These are phyloP conservation scores for Agrypnus murinus DNA, from an alignment of 2,888 invertebrate genomes.

Conservation along the genomic window DNA sequence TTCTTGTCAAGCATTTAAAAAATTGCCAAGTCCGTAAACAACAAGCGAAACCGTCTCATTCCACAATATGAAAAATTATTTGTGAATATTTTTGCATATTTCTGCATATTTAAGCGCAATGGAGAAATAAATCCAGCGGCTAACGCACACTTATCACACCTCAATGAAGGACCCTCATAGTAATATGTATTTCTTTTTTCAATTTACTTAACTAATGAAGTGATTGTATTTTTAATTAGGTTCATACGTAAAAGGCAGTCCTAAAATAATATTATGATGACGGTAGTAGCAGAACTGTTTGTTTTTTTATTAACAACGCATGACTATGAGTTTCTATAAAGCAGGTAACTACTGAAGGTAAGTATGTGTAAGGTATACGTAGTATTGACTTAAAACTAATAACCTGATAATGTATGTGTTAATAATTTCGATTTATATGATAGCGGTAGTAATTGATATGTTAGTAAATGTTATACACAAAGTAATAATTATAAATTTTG, in stretches of 20 bases:
- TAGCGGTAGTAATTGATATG: conserved; percentile 9
- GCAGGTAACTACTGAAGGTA: too few relatives aligned
- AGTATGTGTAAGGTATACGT: neutral
- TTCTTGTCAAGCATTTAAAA: too few relatives aligned
- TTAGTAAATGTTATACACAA: conserved; percentile 14
- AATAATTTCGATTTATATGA: conserved; percentile 23
- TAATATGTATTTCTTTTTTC: too few relatives aligned
- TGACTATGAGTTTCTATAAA: neutral
- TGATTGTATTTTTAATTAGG: conserved; percentile 22
- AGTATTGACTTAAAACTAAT: neutral
- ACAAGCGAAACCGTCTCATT: too few relatives aligned
- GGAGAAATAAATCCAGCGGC: too few relatives aligned
- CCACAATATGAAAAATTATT: too few relatives aligned
- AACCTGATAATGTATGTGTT: conserved; percentile 23
- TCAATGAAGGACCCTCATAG: too few relatives aligned
- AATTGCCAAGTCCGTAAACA: too few relatives aligned
- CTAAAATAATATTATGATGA: neutral
- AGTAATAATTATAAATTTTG: conserved; percentile 6
- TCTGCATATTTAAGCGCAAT: too few relatives aligned
- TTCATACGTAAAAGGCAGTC: conserved; percentile 3
- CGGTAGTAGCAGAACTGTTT: conserved; percentile 5
- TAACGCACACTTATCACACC: too few relatives aligned
- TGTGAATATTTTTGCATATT: too few relatives aligned
- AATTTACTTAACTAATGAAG: conserved; percentile 6
- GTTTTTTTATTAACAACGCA: neutral